Evolutionary conservation across 1,140 invertebrate genomes (phyloP).

Genomic region (Zaprionus ornatus): DNA sequence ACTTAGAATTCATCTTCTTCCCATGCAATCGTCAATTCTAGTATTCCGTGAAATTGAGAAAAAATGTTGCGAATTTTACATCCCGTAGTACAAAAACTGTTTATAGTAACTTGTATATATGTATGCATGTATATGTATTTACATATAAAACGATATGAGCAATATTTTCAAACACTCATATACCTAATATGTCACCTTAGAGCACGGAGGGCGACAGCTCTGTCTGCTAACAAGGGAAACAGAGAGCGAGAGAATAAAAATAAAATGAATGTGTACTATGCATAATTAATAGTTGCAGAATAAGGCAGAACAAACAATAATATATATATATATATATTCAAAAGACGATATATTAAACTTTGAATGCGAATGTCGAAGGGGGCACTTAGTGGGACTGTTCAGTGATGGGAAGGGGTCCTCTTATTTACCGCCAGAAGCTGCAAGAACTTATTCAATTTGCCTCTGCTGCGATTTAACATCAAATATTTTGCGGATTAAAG

Average conservation of each 20-base stretch:
- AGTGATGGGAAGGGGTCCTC: slow-evolving; percentile 17
- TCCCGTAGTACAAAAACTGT: slow-evolving; percentile 58
- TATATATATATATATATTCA: slow-evolving; percentile 35
- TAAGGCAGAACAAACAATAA: slow-evolving; percentile 63
- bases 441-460: slow-evolving; percentile 79
- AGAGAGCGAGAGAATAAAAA: slow-evolving; percentile 54
- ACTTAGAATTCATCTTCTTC: slow-evolving; percentile 48
- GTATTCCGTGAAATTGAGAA: slow-evolving; percentile 5
- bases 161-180: slow-evolving; percentile 35
- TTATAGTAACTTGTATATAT: slow-evolving; percentile 16
- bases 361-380: slow-evolving; percentile 59
- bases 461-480: slow-evolving; percentile 82
- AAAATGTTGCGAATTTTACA: slow-evolving; percentile 23
- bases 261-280: slow-evolving; percentile 76
- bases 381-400: slow-evolving; percentile 25
- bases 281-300: slow-evolving; percentile 73
- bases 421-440: slow-evolving; percentile 81
- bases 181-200: slow-evolving; percentile 37
- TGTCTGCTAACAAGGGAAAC: slow-evolving; percentile 21
- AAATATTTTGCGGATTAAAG: slow-evolving; percentile 69
- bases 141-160: slow-evolving; percentile 24
- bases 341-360: slow-evolving; percentile 36
- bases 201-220: slow-evolving; percentile 32
- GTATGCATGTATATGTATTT: slow-evolving; percentile 6
- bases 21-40: slow-evolving; percentile 45